Evolutionary conservation across 1,140 invertebrate species (phyloP), one percentile per base, ranked within the genome.

Genomic region (Aricia agestis): DNA sequence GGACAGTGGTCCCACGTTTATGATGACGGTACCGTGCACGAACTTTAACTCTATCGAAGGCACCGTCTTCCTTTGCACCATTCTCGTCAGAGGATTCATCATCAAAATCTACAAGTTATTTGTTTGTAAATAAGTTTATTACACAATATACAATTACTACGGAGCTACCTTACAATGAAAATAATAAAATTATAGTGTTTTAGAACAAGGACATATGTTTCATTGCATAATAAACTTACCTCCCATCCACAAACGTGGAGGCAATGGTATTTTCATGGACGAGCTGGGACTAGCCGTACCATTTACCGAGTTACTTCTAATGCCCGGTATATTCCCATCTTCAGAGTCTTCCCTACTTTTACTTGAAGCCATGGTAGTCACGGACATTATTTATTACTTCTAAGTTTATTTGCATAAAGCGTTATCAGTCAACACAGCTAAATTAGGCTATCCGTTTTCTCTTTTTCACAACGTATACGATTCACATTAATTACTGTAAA

Each of bases 171-270:
- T 11, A 52, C 3, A 13, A 4, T 13, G 10, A 13, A 13, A 52
- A 52, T 52, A 52, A 13, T 15, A 52, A 52, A 52, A 13, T 15
- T 9, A 52, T 52, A 9, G 45, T 52, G 45, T 52, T 52, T 52
- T 52, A 13, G 10, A 13, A 13, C 6, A 52, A 59, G 36, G 73
- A 66, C 74, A 78, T 81, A 80, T 81, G 74, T 77, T 74, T 52
- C 61, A 73, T 82, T 80, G 76, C 75, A 79, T 81, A 80, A 78
- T 77, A 63, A 69, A 42, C 76, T 82, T 72, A 89, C 89, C 89
- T 83, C 87, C 87, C 58, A 90, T 84, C 89, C 89, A 91, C 66
- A 90, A 77, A 78, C 86, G 81, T 73, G 89, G 89, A 72, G 89
- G 89, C 74, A 90, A 78, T 79, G 89, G 89, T 83, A 91, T 88